phyloP scores from a whole-genome alignment of 92 coral and sea anemone genomes.

The Paragorgia papillata region DNA sequence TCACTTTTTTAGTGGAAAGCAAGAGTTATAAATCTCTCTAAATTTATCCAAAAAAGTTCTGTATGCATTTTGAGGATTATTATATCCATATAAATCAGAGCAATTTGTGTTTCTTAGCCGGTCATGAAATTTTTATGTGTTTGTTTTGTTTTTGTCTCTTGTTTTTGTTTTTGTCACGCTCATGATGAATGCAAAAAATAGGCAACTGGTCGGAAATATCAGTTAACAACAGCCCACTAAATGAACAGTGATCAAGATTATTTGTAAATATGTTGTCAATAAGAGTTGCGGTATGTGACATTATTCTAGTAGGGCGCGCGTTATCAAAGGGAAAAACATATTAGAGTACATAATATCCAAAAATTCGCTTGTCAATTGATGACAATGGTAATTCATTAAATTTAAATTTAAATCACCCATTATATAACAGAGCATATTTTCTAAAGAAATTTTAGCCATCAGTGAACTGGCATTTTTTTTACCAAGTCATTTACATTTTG shows the following conservation, averaged over 20 bases:
- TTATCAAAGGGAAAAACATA: constrained; percentile 35
- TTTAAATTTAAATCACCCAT: constrained; percentile 46
- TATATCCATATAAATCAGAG: constrained; percentile 34
- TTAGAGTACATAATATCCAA: constrained; percentile 28
- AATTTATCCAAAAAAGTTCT: constrained; percentile 33
- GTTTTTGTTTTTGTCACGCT: background rate
- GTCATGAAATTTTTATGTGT: constrained; percentile 9
- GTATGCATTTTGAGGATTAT: constrained; percentile 50
- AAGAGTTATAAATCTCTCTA: constrained; percentile 43
- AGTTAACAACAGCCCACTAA: constrained; percentile 23
- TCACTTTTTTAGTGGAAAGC: constrained; percentile 53
- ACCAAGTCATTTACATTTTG: constrained; percentile 24
- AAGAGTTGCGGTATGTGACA: constrained; percentile 38
- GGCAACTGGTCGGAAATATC: constrained; percentile 36
- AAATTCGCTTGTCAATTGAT: constrained; percentile 49
- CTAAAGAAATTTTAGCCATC: constrained; percentile 22
- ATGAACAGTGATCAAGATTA: background rate
- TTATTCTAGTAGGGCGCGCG: constrained; percentile 40
- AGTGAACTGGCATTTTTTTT: constrained; percentile 5
- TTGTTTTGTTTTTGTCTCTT: constrained; percentile 10
- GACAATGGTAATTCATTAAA: constrained; percentile 29
- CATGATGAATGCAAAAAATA: constrained; percentile 12
- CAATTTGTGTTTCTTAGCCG: constrained; percentile 2
- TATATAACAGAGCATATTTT: constrained; percentile 21
- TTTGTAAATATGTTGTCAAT: constrained; percentile 42